phyloP scores from a whole-genome alignment of 2,888 invertebrate species.

The Graphium colonna region DNA sequence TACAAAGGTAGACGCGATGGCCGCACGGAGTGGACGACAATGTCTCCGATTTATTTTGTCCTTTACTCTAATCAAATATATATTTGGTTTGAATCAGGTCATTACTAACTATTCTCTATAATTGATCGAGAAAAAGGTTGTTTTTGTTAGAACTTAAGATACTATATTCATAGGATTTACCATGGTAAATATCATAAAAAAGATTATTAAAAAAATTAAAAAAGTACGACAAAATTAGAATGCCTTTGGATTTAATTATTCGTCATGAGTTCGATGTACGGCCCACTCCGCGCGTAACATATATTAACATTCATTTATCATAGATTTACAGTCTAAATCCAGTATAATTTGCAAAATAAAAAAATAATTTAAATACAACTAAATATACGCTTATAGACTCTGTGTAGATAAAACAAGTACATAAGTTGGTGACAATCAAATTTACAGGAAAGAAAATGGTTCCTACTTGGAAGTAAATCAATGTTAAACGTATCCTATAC shows the following conservation, averaged over 20 bases:
- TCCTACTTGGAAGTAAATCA: not conserved
- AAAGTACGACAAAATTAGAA: not conserved
- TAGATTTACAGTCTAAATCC: slow-evolving; percentile 12
- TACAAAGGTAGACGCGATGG: slow-evolving; percentile 23
- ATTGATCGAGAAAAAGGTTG: not conserved
- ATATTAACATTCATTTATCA: slow-evolving; percentile 12
- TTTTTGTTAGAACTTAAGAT: too few relatives aligned
- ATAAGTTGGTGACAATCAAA: slow-evolving; percentile 1
- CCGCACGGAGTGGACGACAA: not conserved
- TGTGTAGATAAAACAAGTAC: slow-evolving; percentile 28
- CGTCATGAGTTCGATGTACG: not conserved
- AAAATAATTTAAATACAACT: slow-evolving; percentile 22
- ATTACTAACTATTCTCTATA: not conserved
- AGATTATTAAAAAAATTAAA: too few relatives aligned
- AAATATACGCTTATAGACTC: slow-evolving; percentile 29
- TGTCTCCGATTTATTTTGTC: not conserved
- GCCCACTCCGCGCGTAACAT: slow-evolving; percentile 1
- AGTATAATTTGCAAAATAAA: slow-evolving; percentile 12
- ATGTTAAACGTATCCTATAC: not conserved
- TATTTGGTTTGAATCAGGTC: not conserved
- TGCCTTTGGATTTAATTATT: not conserved
- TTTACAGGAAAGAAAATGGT: slow-evolving; percentile 3
- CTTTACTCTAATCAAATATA: not conserved
- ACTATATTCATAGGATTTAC: too few relatives aligned
- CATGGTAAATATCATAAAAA: too few relatives aligned